These are phyloP conservation scores for Boloria selene DNA, from an alignment of 2,888 invertebrate species.

Conservation along the genomic window DNA sequence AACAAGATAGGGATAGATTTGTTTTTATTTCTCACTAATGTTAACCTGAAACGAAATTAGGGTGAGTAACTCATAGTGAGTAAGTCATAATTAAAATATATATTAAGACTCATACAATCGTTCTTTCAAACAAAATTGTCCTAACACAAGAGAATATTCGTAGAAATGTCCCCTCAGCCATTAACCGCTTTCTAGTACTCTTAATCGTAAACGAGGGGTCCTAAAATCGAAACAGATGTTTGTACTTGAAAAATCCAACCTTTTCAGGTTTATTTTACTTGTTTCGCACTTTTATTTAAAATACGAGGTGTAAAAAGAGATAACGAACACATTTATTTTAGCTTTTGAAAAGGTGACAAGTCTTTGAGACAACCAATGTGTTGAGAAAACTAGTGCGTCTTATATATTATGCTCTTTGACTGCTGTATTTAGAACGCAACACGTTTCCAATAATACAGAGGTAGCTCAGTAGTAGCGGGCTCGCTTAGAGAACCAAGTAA, in stretches of 20 bases:
- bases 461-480: background rate
- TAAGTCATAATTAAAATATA: background rate
- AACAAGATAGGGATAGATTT: too few relatives aligned
- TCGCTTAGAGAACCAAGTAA: background rate
- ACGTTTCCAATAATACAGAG: background rate
- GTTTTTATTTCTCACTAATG: too few relatives aligned
- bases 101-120: background rate
- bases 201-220: conserved; percentile 28
- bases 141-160: conserved; percentile 24
- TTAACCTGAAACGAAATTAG: too few relatives aligned
- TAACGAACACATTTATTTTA: conserved; percentile 46
- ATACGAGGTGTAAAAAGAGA: conserved; percentile 45
- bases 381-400: conserved; percentile 31
- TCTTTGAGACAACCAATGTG: conserved; percentile 34
- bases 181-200: conserved; percentile 27
- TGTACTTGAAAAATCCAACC: conserved; percentile 17
- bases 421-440: conserved; percentile 12
- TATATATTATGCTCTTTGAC: conserved; percentile 21
- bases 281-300: conserved; percentile 27
- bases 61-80: too few relatives aligned
- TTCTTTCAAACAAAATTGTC: conserved; percentile 10
- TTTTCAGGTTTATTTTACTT: conserved; percentile 13
- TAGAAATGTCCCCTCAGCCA: conserved; percentile 11
- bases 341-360: conserved; percentile 41
- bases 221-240: conserved; percentile 23